Evolutionary conservation across 2,113 vertebrate species (phyloP).

Genomic region (Cinclus mexicanus): DNA sequence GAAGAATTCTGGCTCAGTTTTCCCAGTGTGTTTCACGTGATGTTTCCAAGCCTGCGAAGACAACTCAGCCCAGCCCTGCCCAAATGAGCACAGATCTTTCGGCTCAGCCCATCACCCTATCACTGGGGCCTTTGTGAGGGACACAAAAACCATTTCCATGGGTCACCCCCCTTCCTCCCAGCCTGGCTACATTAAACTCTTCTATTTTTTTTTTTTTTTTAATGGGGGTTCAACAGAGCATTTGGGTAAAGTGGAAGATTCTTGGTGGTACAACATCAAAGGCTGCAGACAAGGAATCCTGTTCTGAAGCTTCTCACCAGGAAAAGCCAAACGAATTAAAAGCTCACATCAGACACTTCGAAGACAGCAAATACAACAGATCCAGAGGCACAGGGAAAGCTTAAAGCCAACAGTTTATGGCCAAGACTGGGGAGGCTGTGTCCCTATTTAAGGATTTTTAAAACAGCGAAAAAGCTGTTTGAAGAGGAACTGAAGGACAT

Average conservation of each 20-base stretch:
- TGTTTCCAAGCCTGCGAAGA: neutral
- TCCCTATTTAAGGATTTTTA: conserved; percentile 58
- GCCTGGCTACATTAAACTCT: neutral
- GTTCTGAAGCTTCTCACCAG: conserved; percentile 59
- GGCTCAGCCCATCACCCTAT: neutral
- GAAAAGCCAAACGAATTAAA: conserved; percentile 56
- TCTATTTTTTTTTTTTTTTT: neutral
- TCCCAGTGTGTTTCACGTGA: neutral
- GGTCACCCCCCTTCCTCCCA: conserved; percentile 58
- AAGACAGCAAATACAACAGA: neutral
- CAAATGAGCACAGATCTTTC: neutral
- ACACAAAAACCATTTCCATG: conserved; percentile 50
- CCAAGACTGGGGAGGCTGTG: conserved; percentile 7
- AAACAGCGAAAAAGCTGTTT: conserved; percentile 53
- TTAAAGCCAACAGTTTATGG: conserved; percentile 39
- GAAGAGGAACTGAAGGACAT: conserved; percentile 50
- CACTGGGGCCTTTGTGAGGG: conserved; percentile 16
- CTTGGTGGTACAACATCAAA: conserved; percentile 57
- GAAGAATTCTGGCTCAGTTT: neutral
- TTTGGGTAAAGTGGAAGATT: conserved; percentile 19
- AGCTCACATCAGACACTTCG: conserved; percentile 20
- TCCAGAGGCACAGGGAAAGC: conserved; percentile 46
- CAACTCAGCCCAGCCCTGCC: neutral
- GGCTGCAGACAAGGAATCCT: conserved; percentile 39
- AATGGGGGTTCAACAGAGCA: conserved; percentile 26